phyloP scores from a whole-genome alignment of 1,140 invertebrate species.

The Sitophilus oryzae region DNA sequence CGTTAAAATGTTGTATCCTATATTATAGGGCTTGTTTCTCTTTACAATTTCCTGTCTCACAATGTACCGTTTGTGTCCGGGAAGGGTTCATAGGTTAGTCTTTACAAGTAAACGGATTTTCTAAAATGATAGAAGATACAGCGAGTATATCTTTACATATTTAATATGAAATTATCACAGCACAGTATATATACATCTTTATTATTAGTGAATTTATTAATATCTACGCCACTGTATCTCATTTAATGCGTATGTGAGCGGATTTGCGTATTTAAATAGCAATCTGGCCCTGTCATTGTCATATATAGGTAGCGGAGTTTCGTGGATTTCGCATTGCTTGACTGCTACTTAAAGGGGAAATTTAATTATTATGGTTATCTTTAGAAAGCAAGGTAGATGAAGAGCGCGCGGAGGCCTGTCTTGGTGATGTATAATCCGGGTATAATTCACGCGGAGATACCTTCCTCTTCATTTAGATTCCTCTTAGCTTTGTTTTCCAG shows the following conservation, averaged over 20 bases:
- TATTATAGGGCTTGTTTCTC: no score
- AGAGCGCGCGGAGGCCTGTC: conserved; percentile 26
- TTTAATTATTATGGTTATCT: conserved; percentile 45
- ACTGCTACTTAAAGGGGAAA: conserved; percentile 31
- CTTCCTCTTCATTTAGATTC: conserved; percentile 40
- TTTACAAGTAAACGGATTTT: no score
- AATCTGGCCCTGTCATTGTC: conserved; percentile 34
- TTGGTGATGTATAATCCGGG: conserved; percentile 40
- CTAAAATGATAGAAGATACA: no score
- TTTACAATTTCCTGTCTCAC: no score
- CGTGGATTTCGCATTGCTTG: conserved; percentile 22
- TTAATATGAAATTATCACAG: no score
- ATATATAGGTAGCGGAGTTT: conserved; percentile 34
- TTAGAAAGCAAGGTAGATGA: conserved; percentile 42
- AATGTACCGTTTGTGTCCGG: no score
- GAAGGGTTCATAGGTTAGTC: no score
- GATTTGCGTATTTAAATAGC: conserved; percentile 12
- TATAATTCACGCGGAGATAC: conserved; percentile 37
- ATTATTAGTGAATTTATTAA: background rate
- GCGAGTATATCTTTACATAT: no score
- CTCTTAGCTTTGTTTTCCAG: conserved; percentile 42
- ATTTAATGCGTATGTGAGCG: conserved; percentile 18
- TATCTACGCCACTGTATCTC: conserved; percentile 6
- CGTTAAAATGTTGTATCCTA: no score
- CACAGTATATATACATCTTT: background rate